Conservation (phyloP, 2,888 invertebrate species). For the Biston betularia region DNA sequence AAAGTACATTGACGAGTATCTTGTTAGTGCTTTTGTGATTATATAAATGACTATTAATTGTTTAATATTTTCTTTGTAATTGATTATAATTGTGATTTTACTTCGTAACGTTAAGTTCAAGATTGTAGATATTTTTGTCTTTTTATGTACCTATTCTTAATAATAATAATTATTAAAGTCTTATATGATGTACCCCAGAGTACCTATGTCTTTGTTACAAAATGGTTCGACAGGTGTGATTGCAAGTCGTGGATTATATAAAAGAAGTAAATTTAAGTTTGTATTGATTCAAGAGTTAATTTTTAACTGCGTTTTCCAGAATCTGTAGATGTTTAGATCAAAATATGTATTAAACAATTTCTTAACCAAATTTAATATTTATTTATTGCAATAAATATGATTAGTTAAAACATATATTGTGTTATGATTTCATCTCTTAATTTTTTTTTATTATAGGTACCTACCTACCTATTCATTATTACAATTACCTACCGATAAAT, state of each 20-base stretch:
- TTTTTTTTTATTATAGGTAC: too few species aligned
- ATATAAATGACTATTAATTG: slow-evolving; percentile 6
- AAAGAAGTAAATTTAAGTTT: neutral
- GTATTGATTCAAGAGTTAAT: neutral
- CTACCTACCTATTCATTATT: too few species aligned
- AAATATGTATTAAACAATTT: slow-evolving; percentile 27
- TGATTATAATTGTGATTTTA: slow-evolving; percentile 1
- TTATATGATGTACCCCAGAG: too few species aligned
- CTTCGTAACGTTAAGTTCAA: too few species aligned
- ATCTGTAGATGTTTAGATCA: slow-evolving; percentile 19
- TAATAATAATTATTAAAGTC: too few species aligned
- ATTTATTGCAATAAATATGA: slow-evolving; percentile 49
- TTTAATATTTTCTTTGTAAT: neutral
- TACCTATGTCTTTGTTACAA: too few species aligned
- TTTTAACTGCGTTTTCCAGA: neutral
- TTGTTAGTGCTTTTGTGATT: slow-evolving; percentile 24
- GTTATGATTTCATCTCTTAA: neutral
- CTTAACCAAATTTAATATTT: slow-evolving; percentile 44
- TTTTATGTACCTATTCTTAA: too few species aligned
- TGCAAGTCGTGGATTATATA: too few species aligned
- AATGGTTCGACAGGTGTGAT: too few species aligned
- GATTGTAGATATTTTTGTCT: too few species aligned
- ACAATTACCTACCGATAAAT: too few species aligned
- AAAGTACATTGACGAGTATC: slow-evolving; percentile 14
- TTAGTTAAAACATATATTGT: slow-evolving; percentile 21